Base-by-base conservation (phyloP, 2,113 vertebrate species). In the Piprites chloris region DNA sequence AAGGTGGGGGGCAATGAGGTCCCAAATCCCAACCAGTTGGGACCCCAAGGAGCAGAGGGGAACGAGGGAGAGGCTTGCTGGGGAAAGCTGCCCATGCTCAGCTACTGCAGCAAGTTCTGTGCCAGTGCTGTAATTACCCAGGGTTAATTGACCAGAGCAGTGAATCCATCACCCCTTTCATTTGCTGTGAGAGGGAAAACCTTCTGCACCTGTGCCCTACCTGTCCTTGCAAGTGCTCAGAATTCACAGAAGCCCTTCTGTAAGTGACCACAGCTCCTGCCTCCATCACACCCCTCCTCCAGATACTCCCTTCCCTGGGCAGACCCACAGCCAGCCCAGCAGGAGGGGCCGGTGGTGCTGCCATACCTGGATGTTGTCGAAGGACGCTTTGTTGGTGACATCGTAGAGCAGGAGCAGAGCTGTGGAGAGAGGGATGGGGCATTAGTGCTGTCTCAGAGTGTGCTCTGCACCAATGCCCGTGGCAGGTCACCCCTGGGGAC, bases 371-470 rank as follows among this genome's bases (percentile, higher is more conserved):
- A 99, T 99, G 98, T 99, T 99, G 98, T 99, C 99, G 2, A 99
- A 99, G 5, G 99, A 99, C 0, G 98, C 97, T 97, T 98, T 99
- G 98, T 99, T 99, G 96, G 99, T 99, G 96, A 99, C 98, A 9
- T 99, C 99, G 10, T 99, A 99, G 55, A 99, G 98, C 94, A 99
- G 97, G 87, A 99, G 98, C 95, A 99, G 98, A 75, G 99, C 99
- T 99, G 96, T 4, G 53, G 95, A 95, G 89, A 97, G 69, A 97
- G 71, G 58, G 75, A 59, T 0, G 3, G 63, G 2, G 26, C 0
- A 0, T 96, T 22, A 95, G 65, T 12, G 61, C 30, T 1, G 0
- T 73, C 81, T 75, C 67, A 11, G 73, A 32, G 66, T 49, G 7
- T 1, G 13, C 37, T n/a, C 56, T 33, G 23, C 30, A 15, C n/a